Percentiles rank a stretch among this genome's conserved stretches.
Evolutionary conservation across 1,140 invertebrate species (phyloP).

Genomic region (Coptotermes formosanus): DNA sequence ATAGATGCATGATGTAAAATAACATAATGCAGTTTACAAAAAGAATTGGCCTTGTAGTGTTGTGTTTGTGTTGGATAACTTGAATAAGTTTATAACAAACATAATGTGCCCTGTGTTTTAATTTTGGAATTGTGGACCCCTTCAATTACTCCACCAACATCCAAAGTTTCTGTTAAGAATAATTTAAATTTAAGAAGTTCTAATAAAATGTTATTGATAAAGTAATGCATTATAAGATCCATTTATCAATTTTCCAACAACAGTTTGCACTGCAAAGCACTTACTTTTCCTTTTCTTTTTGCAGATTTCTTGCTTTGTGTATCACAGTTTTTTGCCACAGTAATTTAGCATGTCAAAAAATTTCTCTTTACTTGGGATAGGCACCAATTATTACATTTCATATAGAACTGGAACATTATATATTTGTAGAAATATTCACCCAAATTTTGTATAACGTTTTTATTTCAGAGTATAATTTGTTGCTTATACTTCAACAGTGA

Average conservation of each 20-base stretch:
- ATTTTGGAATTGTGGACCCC: background rate
- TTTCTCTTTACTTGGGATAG: background rate
- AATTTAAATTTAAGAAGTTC: background rate
- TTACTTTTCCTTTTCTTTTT: background rate
- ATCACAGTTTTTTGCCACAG: background rate
- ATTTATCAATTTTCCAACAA: background rate
- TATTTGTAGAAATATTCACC: too few species aligned
- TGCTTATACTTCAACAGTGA: too few species aligned
- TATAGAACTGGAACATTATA: too few species aligned
- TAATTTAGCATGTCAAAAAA: background rate
- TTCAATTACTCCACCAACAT: background rate
- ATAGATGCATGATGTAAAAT: too few species aligned
- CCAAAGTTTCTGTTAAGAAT: slow-evolving; percentile 20
- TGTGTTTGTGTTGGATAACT: background rate
- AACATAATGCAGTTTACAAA: too few species aligned
- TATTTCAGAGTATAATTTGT: too few species aligned
- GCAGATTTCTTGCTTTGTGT: slow-evolving; percentile 12
- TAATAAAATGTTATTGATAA: background rate
- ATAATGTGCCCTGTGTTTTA: background rate
- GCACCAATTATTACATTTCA: background rate
- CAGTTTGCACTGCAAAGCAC: slow-evolving; percentile 14
- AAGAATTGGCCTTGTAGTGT: too few species aligned
- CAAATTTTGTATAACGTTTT: too few species aligned
- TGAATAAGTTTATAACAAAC: background rate
- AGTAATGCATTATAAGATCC: slow-evolving; percentile 14